Base-by-base conservation (phyloP, 2,888 invertebrate species). In the Leucophenga montana region DNA sequence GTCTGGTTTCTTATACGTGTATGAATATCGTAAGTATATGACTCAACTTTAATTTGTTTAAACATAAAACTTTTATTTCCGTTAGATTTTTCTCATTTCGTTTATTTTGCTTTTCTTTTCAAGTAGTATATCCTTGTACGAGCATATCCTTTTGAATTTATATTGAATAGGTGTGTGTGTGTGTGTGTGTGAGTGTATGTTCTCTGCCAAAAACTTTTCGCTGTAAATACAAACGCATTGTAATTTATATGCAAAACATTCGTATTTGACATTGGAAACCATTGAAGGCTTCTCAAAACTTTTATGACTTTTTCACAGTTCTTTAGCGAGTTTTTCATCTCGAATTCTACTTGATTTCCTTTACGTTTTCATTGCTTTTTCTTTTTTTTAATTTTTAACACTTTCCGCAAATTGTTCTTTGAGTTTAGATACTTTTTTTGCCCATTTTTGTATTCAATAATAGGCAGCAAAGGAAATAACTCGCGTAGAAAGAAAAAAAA, bases 231-330 rank as follows among this genome's bases (percentile, higher is more conserved):
- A 20, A 66, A 56, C 39, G 67, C 67, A 59, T 67, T 61, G 70
- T 68, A 68, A 73, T 74, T 73, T 71, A 71, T 74, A 73, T 74
- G 72, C 74, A 71, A 73, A 74, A 59, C 67, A 68, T 66, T 70
- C 68, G 64, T 56, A 68, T 64, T 70, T 67, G 73, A 69, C 59
- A 71, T 50, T 67, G 46, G 16, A 27, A 61, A 46, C 9, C 67
- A 57, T 44, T 33, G 59, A 61, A 57, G 53, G 59, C 61, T 13
- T 22, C 56, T 59, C 3, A 59, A 59, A 59, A 59, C 59, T 61
- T 68, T 61, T 68, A 68, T 68, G 61, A 61, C 53, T 68, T 68
- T 62, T 54, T 62, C 13, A 64, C 20, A 27, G 9, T 53, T 18
- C 9, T 53, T 53, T 14, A 53, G 53, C 56, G 50, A 50, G 16